Conservation (phyloP, 2,113 vertebrate species). For the Sylvietta virens region DNA sequence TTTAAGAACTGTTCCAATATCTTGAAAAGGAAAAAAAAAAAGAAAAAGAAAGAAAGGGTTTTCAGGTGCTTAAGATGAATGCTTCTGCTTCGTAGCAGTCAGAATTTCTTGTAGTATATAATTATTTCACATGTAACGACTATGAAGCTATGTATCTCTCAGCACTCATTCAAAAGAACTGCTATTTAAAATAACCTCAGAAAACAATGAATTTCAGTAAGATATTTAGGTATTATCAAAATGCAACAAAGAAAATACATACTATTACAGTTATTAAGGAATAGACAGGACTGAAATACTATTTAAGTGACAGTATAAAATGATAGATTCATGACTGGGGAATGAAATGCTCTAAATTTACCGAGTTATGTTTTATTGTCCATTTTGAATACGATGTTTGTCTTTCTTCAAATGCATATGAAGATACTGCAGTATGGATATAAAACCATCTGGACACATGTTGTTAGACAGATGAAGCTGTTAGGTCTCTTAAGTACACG, state of each 20-base stretch:
- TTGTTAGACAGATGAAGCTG: background rate
- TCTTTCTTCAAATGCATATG: background rate
- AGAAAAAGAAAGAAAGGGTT: background rate
- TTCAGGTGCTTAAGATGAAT: background rate
- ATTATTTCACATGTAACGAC: background rate
- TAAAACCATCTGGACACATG: background rate
- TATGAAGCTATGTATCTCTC: background rate
- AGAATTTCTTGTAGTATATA: background rate
- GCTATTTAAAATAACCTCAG: background rate
- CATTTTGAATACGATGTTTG: background rate
- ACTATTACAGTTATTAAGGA: background rate
- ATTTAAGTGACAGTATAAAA: background rate
- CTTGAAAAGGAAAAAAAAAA: slow-evolving; percentile 62
- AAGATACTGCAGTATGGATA: background rate
- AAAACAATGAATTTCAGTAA: background rate
- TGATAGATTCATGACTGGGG: background rate
- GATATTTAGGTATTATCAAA: background rate
- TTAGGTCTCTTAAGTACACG: background rate
- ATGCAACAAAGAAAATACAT: background rate
- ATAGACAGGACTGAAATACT: background rate
- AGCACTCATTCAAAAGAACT: background rate
- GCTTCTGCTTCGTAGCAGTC: background rate
- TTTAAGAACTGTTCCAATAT: slow-evolving; percentile 93
- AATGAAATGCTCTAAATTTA: background rate
- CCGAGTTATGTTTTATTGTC: background rate